Percentiles rank a stretch among this genome's conserved stretches.
Evolutionary conservation across 2,113 vertebrate genomes (phyloP).

Genomic region (Apteryx owenii): DNA sequence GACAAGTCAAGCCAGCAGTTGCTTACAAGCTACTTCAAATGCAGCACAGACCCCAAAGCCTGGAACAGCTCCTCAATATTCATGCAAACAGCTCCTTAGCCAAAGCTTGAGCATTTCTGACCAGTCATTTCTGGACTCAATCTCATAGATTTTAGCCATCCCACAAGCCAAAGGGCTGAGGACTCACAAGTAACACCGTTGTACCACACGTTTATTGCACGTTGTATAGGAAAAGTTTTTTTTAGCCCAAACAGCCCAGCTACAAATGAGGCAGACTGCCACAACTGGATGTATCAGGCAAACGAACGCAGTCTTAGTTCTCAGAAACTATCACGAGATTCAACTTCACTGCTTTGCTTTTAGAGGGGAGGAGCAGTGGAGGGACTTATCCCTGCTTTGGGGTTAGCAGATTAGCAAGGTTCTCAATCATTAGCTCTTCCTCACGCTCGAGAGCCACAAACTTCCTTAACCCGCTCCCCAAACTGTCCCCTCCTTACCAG

Average conservation of each 20-base stretch:
- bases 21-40: neutral
- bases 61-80: fast-evolving
- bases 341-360: neutral
- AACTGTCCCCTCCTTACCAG: conserved; percentile 82
- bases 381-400: neutral
- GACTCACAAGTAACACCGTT: neutral
- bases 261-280: neutral
- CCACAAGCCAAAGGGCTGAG: neutral
- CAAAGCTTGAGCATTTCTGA: neutral
- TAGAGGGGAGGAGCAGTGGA: neutral
- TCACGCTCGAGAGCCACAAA: fast-evolving
- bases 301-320: neutral
- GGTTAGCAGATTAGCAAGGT: neutral
- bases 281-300: neutral
- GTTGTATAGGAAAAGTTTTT: fast-evolving
- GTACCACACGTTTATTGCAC: neutral
- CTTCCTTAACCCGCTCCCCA: too few species aligned
- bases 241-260: neutral
- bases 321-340: neutral
- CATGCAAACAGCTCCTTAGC: neutral
- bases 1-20: neutral
- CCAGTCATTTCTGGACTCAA: neutral
- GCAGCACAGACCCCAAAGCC: neutral
- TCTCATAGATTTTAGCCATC: neutral
- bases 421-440: neutral